Conservation (phyloP, 35 echinoderm and acorn worm species). For the Diadema setosum region DNA sequence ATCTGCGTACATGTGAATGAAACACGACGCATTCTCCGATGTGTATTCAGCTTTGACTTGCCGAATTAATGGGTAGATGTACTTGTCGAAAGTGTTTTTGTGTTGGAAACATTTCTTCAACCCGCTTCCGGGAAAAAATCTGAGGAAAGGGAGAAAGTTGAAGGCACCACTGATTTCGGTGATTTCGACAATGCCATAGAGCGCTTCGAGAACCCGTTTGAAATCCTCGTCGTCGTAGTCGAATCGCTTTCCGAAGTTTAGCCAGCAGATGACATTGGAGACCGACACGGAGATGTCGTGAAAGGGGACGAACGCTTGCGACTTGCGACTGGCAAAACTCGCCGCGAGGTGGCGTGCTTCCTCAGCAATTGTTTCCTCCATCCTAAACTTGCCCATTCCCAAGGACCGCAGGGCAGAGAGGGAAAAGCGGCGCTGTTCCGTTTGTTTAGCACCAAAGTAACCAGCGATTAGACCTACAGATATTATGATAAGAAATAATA, state of each 20-base stretch:
- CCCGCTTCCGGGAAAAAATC: neutral
- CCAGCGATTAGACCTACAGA: slow-evolving; percentile 13
- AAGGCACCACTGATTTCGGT: neutral
- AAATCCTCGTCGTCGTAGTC: slow-evolving; percentile 53
- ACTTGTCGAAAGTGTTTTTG: neutral
- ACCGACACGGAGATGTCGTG: neutral
- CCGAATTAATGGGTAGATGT: neutral
- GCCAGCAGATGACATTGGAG: slow-evolving; percentile 24
- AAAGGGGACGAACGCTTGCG: neutral
- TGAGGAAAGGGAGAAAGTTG: slow-evolving; percentile 26
- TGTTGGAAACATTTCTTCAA: neutral
- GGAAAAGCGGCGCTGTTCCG: slow-evolving; percentile 33
- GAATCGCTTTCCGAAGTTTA: slow-evolving; percentile 48
- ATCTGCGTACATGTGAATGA: slow-evolving; percentile 18
- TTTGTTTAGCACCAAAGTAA: neutral
- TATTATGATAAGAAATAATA: too few relatives aligned
- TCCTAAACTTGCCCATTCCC: slow-evolving; percentile 39
- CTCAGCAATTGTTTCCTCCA: slow-evolving; percentile 33
- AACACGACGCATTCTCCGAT: neutral
- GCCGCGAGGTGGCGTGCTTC: neutral
- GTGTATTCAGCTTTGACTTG: neutral
- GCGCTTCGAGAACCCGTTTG: neutral
- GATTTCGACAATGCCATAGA: neutral
- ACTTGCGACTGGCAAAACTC: neutral
- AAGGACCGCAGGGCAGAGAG: slow-evolving; percentile 11